Evolutionary conservation across 2,113 vertebrate species (phyloP), one percentile per base, ranked within the genome.

Genomic region (Pandion haliaetus): DNA sequence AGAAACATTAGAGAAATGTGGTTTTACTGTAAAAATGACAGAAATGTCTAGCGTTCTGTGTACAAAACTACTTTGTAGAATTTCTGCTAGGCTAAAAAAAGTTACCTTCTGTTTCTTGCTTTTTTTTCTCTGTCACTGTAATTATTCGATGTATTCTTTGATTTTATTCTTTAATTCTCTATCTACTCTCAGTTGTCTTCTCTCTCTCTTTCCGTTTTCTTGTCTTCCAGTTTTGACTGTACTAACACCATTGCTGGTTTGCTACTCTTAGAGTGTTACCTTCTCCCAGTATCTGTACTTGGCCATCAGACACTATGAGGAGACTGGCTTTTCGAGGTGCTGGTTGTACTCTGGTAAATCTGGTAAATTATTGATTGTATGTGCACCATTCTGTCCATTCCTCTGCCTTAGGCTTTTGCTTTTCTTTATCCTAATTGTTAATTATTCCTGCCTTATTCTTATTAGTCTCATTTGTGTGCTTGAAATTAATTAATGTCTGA

Each of bases 261-360:
- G 97, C 88, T 96, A 95, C 96, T 98, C 97, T 94, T 93, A 97
- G 97, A 97, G 97, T 67, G 85, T 96, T 97, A 54, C 86, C 92
- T 98, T 98, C 97, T 98, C 79, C 86, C 92, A 89, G 79, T 98
- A 97, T 93, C 97, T 97, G 97, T 98, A 67, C 96, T 98, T 98
- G 98, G 81, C 97, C 96, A 93, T 93, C 97, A 98, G 98, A 96
- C 97, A 98, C 95, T 93, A 98, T 98, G 98, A 98, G 98, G 98
- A 98, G 98, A 93, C 93, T 98, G 98, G 98, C 98, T 97, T 98
- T 98, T 98, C 98, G 98, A 98, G 98, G 98, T 95, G 98, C 98
- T 98, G 98, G 98, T 98, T 98, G 98, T 98, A 98, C 98, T 98
- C 98, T 98, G 98, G 98, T 98, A 98, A 98, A 98, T 98, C 98